Percentiles rank a stretch among this genome's conserved stretches.
phyloP scores from a whole-genome alignment of 1,140 invertebrate species.

The Drosophila nigromelanica region DNA sequence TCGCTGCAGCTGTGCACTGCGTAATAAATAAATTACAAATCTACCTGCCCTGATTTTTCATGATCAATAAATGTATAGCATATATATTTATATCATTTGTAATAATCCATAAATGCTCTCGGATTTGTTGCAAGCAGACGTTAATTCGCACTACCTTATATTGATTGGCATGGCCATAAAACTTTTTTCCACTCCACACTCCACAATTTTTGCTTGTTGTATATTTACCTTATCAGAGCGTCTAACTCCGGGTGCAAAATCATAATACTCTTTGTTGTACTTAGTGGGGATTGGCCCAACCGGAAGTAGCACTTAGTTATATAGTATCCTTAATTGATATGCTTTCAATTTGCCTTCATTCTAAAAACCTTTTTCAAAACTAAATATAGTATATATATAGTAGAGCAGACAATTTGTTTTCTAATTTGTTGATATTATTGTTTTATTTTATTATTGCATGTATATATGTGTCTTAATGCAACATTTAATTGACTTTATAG shows the following conservation, averaged over 20 bases:
- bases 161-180: slow-evolving; percentile 67
- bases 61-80: neutral
- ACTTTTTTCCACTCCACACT: neutral
- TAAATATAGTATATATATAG: too few species aligned
- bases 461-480: too few species aligned
- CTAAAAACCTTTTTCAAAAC: too few species aligned
- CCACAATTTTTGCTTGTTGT: neutral
- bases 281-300: slow-evolving; percentile 15
- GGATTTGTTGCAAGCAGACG: slow-evolving; percentile 23
- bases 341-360: neutral
- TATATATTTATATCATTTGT: slow-evolving; percentile 19
- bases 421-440: too few species aligned
- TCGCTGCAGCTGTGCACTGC: slow-evolving; percentile 59
- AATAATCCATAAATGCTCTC: too few species aligned
- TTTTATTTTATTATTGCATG: too few species aligned
- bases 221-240: slow-evolving; percentile 9
- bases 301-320: slow-evolving; percentile 21
- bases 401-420: too few species aligned
- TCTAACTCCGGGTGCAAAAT: slow-evolving; percentile 2
- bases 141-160: slow-evolving; percentile 59
- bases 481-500: too few species aligned
- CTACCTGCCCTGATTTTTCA: slow-evolving; percentile 19
- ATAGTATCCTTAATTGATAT: slow-evolving; percentile 3
- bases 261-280: slow-evolving; percentile 9
- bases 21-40: slow-evolving; percentile 71